phyloP scores from a whole-genome alignment of 1,140 invertebrate species.

The Drosophila kepulauana region DNA sequence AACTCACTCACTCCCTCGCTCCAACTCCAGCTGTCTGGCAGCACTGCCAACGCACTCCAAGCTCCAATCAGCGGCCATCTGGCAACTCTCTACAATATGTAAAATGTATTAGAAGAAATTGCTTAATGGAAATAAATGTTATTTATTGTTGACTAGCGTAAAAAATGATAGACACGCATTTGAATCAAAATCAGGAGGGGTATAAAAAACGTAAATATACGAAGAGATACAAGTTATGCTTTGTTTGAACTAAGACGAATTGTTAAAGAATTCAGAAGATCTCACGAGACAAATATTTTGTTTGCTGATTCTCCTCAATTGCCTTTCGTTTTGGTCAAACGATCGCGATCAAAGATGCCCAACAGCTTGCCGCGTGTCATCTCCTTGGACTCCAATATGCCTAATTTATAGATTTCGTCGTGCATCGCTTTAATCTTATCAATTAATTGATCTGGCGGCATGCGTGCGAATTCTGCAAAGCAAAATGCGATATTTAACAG shows the following conservation, averaged over 20 bases:
- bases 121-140: slow-evolving; percentile 69
- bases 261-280: too few species aligned
- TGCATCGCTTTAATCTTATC: slow-evolving; percentile 97
- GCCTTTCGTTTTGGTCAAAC: slow-evolving; percentile 31
- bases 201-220: background rate
- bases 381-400: slow-evolving; percentile 97
- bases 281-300: background rate
- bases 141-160: slow-evolving; percentile 62
- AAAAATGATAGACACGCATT: background rate
- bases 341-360: slow-evolving; percentile 90
- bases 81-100: slow-evolving; percentile 11
- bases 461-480: slow-evolving; percentile 90
- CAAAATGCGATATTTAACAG: slow-evolving; percentile 54
- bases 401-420: slow-evolving; percentile 96
- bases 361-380: slow-evolving; percentile 98
- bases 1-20: background rate
- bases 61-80: slow-evolving; percentile 1
- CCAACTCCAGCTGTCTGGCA: background rate
- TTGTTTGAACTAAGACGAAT: too few species aligned
- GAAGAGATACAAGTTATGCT: too few species aligned
- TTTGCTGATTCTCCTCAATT: background rate
- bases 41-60: background rate
- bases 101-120: slow-evolving; percentile 35
- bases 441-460: slow-evolving; percentile 92
- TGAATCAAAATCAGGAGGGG: background rate